These are phyloP conservation scores for Manduca sexta DNA, from an alignment of 1,140 invertebrate genomes.

Conservation along the genomic window DNA sequence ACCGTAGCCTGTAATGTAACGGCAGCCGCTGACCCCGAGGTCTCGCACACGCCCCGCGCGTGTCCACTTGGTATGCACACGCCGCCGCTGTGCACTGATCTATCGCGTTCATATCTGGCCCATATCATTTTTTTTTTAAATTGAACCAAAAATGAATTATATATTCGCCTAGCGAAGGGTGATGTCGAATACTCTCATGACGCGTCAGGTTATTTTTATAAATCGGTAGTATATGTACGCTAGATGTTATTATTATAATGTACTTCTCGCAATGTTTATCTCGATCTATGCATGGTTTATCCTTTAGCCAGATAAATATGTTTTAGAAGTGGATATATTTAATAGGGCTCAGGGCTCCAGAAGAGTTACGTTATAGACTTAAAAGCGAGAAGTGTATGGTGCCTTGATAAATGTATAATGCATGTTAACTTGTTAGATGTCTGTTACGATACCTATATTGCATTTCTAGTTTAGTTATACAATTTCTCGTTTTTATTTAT, in stretches of 20 bases:
- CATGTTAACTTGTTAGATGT: constrained; percentile 52
- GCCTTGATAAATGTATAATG: constrained; percentile 57
- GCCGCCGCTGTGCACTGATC: constrained; percentile 18
- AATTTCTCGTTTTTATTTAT: constrained; percentile 66
- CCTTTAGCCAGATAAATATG: constrained; percentile 60
- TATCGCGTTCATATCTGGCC: constrained; percentile 40
- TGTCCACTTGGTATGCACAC: not conserved
- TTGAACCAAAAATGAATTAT: constrained; percentile 32
- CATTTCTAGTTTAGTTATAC: constrained; percentile 70
- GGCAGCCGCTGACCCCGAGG: constrained; percentile 7
- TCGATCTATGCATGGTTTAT: constrained; percentile 65
- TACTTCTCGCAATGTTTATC: constrained; percentile 28
- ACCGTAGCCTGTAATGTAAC: constrained; percentile 10
- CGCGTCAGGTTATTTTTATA: constrained; percentile 21
- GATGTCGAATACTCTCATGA: constrained; percentile 33
- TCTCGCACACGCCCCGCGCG: not conserved
- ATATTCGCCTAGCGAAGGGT: constrained; percentile 28
- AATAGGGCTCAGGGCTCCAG: constrained; percentile 4
- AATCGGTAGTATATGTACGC: constrained; percentile 49
- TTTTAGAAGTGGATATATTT: constrained; percentile 39
- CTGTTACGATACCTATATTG: constrained; percentile 57
- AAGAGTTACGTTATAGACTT: constrained; percentile 15
- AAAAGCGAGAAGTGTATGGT: constrained; percentile 39
- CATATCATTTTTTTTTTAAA: constrained; percentile 39
- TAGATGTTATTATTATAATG: constrained; percentile 34